These are phyloP conservation scores for Coilia nasus DNA, from an alignment of 2,797 vertebrate genomes.

Conservation along the genomic window DNA sequence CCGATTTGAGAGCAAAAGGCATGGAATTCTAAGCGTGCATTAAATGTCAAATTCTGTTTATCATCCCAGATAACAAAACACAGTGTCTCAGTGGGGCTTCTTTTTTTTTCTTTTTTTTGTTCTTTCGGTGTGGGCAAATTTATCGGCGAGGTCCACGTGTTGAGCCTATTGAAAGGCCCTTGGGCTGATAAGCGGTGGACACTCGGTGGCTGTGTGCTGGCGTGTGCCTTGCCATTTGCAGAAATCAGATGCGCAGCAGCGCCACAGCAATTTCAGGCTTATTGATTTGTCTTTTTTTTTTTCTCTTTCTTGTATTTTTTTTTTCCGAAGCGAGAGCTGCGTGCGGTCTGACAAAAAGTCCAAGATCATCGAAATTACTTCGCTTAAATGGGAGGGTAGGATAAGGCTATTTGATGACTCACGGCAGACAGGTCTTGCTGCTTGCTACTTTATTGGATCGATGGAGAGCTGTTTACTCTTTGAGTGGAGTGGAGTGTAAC, in stretches of 20 bases:
- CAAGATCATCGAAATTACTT: slow-evolving; percentile 63
- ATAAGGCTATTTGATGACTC: slow-evolving; percentile 55
- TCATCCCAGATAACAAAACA: slow-evolving; percentile 33
- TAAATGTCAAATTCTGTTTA: slow-evolving; percentile 68
- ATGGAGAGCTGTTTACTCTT: slow-evolving; percentile 60
- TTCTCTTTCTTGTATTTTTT: slow-evolving; percentile 41
- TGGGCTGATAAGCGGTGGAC: slow-evolving; percentile 40
- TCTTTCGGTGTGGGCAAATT: not conserved
- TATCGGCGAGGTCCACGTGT: slow-evolving; percentile 37
- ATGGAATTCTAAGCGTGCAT: slow-evolving; percentile 67
- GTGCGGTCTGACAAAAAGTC: slow-evolving; percentile 24
- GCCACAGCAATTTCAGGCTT: slow-evolving; percentile 52
- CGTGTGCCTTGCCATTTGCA: slow-evolving; percentile 38
- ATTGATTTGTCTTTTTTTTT: slow-evolving; percentile 65
- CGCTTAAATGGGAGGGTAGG: slow-evolving; percentile 59
- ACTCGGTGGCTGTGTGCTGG: slow-evolving; percentile 35
- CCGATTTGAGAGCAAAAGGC: slow-evolving; percentile 54
- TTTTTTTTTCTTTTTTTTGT: not conserved
- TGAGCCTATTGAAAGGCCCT: slow-evolving; percentile 51
- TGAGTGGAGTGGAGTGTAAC: slow-evolving; percentile 56
- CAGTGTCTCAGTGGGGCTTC: slow-evolving; percentile 21
- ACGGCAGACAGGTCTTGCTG: slow-evolving; percentile 46
- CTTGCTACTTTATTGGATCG: slow-evolving; percentile 70
- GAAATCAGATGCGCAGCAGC: slow-evolving; percentile 41
- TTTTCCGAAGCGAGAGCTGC: slow-evolving; percentile 39